A percentile compares a stretch with the other conserved stretches of the same genome.
These are phyloP conservation scores for Cephus spinipes DNA, from an alignment of 2,888 invertebrate genomes.

Conservation along the genomic window DNA sequence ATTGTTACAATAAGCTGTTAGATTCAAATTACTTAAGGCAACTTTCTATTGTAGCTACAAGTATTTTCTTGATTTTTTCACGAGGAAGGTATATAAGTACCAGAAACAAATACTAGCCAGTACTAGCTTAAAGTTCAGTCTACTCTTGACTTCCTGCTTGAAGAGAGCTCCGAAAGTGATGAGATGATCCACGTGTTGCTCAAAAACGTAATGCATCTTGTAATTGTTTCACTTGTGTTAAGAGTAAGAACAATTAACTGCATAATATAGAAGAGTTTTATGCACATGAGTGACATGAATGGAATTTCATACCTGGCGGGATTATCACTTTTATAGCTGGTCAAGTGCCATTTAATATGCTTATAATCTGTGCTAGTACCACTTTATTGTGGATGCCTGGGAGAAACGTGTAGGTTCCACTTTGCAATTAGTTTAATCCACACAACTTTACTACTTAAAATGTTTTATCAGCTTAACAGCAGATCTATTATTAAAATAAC, in stretches of 20 bases:
- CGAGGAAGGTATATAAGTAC: constrained; percentile 73
- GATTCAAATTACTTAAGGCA: constrained; percentile 63
- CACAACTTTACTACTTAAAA: not conserved
- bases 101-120: constrained; percentile 69
- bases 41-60: constrained; percentile 57
- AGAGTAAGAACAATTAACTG: not conserved
- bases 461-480: not conserved
- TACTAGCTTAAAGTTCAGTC: constrained; percentile 56
- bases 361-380: not conserved
- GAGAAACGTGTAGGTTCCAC: not conserved
- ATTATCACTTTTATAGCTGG: not conserved
- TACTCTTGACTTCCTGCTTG: constrained; percentile 61
- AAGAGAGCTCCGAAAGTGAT: constrained; percentile 68
- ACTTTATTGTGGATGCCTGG: not conserved
- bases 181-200: constrained; percentile 68
- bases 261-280: constrained; percentile 6
- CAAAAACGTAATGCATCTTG: constrained; percentile 69
- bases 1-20: not conserved
- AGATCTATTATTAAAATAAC: not conserved
- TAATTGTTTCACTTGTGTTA: constrained; percentile 18
- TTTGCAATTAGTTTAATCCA: not conserved
- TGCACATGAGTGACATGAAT: not conserved
- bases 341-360: not conserved
- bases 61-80: constrained; percentile 49
- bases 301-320: not conserved